phyloP scores from a whole-genome alignment of 2,888 invertebrate species.

The Erebia aethiops region DNA sequence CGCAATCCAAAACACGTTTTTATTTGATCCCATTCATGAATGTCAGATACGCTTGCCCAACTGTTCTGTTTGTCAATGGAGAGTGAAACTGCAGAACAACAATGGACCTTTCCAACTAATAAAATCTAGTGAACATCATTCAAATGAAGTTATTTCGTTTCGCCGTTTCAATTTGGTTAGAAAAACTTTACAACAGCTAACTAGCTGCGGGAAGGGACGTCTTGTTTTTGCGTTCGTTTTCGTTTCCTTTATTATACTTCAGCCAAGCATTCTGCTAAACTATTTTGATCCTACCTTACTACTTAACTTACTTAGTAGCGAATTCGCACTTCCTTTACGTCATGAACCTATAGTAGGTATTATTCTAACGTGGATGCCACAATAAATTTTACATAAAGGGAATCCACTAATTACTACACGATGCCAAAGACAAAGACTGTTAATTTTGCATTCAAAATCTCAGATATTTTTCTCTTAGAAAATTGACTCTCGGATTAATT shows the following conservation, averaged over 20 bases:
- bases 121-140: slow-evolving; percentile 5
- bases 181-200: slow-evolving; percentile 6
- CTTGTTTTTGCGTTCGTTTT: background rate
- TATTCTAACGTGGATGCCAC: background rate
- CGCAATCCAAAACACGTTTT: slow-evolving; percentile 30
- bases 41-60: slow-evolving; percentile 58
- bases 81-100: slow-evolving; percentile 28
- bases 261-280: background rate
- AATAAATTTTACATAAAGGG: too few species aligned
- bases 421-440: too few species aligned
- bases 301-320: background rate
- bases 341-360: background rate
- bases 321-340: background rate
- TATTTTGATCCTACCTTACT: background rate
- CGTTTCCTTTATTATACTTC: background rate
- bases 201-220: background rate
- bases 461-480: background rate
- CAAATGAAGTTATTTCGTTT: background rate
- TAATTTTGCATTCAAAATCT: background rate
- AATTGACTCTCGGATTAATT: background rate
- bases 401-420: background rate
- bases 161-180: background rate
- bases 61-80: slow-evolving; percentile 47
- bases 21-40: slow-evolving; percentile 46
- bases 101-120: slow-evolving; percentile 22